Evolutionary conservation across 2,113 vertebrate genomes (phyloP).

Genomic region (Motacilla tschutschensis): DNA sequence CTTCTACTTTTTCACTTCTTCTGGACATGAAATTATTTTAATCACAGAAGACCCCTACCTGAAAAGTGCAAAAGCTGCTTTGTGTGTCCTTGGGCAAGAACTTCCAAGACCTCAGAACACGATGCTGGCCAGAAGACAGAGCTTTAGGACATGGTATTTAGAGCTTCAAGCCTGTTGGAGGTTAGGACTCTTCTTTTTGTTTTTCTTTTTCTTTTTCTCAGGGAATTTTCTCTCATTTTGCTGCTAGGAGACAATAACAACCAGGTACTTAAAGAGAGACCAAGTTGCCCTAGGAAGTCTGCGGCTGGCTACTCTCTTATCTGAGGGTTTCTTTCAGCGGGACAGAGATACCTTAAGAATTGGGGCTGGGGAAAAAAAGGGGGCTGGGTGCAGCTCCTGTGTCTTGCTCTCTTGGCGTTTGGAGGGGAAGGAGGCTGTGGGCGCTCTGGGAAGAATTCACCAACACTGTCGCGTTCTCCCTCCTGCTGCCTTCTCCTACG

Average conservation of each 20-base stretch:
- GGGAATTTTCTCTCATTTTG: not conserved
- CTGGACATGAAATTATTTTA: not conserved
- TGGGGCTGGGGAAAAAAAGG: not conserved
- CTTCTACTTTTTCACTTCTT: not conserved
- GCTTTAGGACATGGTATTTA: not conserved
- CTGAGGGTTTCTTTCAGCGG: not conserved
- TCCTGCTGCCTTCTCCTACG: not conserved
- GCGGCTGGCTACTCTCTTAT: not conserved
- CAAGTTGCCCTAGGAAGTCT: not conserved
- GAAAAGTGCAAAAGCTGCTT: not conserved
- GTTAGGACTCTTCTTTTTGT: not conserved
- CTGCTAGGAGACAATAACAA: not conserved
- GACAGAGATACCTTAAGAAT: not conserved
- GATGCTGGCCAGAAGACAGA: not conserved
- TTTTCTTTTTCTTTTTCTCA: not conserved
- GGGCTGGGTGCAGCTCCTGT: not conserved
- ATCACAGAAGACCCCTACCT: not conserved
- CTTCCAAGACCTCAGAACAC: not conserved
- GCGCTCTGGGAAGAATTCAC: not conserved
- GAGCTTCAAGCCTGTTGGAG: not conserved
- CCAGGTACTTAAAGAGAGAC: not conserved
- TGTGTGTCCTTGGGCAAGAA: not conserved
- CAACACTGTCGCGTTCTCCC: not conserved
- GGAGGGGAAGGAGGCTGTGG: not conserved
- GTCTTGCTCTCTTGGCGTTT: not conserved